Percentiles rank a stretch among this genome's conserved stretches.
Evolutionary conservation across 2,113 vertebrate genomes (phyloP).

Genomic region (Antechinus stuartii): DNA sequence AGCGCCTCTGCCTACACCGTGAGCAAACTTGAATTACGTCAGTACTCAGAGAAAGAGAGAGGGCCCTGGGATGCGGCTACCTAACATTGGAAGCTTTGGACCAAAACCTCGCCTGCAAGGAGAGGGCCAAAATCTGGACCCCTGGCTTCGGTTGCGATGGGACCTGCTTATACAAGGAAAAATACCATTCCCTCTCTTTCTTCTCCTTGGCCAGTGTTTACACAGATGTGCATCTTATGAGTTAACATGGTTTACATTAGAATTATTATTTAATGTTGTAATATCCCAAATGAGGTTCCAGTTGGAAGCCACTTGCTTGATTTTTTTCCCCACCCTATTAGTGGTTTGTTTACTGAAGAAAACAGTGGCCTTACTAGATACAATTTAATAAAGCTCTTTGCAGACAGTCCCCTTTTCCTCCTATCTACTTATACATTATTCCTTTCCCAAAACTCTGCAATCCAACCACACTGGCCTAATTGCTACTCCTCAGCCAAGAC

Average conservation of each 20-base stretch:
- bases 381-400: neutral
- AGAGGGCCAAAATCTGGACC: neutral
- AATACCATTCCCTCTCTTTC: neutral
- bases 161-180: neutral
- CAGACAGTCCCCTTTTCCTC: neutral
- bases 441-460: neutral
- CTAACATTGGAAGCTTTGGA: neutral
- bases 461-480: neutral
- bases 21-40: conserved; percentile 22
- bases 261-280: neutral
- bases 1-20: accelerated
- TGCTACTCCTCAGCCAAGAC: neutral
- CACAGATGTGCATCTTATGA: neutral
- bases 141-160: neutral
- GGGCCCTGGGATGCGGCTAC: neutral
- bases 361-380: neutral
- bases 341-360: neutral
- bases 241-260: neutral
- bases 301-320: neutral
- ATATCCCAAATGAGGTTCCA: neutral
- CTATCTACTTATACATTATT: neutral
- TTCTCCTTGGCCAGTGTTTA: neutral
- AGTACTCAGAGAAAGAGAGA: conserved; percentile 32
- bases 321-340: neutral
- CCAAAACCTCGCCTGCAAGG: neutral